These are phyloP conservation scores for Temnothorax unifasciatus DNA, from an alignment of 2,888 invertebrate genomes.

Conservation along the genomic window DNA sequence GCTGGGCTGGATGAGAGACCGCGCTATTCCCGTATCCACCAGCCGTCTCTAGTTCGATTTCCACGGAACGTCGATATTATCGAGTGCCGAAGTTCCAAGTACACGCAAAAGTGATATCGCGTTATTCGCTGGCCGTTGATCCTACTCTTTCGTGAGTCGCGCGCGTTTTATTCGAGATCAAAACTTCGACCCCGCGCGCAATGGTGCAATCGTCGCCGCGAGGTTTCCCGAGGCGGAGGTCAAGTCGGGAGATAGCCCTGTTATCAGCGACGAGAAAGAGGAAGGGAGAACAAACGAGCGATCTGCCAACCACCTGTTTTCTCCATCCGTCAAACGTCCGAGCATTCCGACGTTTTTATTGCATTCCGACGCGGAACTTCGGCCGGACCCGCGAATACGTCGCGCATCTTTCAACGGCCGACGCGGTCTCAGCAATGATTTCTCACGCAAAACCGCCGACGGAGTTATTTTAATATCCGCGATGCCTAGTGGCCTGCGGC, in stretches of 20 bases:
- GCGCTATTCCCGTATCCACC: neutral
- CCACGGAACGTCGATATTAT: slow-evolving; percentile 52
- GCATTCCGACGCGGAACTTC: slow-evolving; percentile 27
- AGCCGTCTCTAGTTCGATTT: slow-evolving; percentile 37
- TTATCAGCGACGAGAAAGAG: slow-evolving; percentile 56
- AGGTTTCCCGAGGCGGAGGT: slow-evolving; percentile 55
- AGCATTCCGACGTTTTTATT: slow-evolving; percentile 4
- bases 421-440: slow-evolving; percentile 5
- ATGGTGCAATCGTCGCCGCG: slow-evolving; percentile 29
- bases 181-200: slow-evolving; percentile 50
- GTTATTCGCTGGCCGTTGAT: slow-evolving; percentile 39
- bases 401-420: neutral
- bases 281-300: slow-evolving; percentile 54
- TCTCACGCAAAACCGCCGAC: slow-evolving; percentile 7
- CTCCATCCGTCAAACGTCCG: neutral
- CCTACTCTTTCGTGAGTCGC: neutral
- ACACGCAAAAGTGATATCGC: slow-evolving; percentile 29
- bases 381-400: neutral
- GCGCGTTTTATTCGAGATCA: slow-evolving; percentile 36
- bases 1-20: neutral
- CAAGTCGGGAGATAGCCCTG: slow-evolving; percentile 59
- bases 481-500: slow-evolving; percentile 29
- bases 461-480: slow-evolving; percentile 42
- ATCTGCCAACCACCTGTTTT: slow-evolving; percentile 69
- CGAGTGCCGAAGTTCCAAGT: slow-evolving; percentile 38